Base-by-base conservation (phyloP, 2,888 invertebrate genomes). In the Microplitis manilae region DNA sequence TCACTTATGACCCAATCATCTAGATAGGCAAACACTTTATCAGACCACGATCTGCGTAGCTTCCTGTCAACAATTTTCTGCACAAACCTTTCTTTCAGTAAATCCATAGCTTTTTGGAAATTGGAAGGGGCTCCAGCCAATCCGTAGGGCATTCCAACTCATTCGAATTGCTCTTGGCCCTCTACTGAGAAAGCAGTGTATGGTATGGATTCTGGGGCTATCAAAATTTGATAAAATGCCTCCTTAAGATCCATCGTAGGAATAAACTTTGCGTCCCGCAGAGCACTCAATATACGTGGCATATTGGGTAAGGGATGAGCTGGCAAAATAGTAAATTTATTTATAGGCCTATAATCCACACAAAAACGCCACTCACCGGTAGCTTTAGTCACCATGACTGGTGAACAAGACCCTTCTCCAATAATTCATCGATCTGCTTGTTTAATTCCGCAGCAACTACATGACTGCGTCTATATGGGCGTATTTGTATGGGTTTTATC, bases 141-240 rank as follows among this genome's bases (percentile, higher is more conserved):
- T 6, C 75, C 64, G 39, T 68, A 75, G 1, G 70, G 75, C 75
- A 75, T 75, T 69, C 75, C n/a, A 0, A 38, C 1, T 30, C 1
- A 20, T 20, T 20, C 1, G 20, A 20, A 20, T 20, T 20, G 20
- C 1, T 1, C 20, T 20, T 1, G 17, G 1, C 69, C 75, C 62
- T 75, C 75, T 9, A 75, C 75, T 5, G 67, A 17, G 17, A 77
- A 69, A 7, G 74, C 77, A 6, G 75, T 75, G 39, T 65, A 69
- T 41, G n/a, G 59, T n/a, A 15, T 38, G 15, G 74, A 69, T 20
- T 70, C 69, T n/a, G 9, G 1, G 6, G 68, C 38, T 74, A 77
- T 77, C 2, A 68, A 74, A 13, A 77, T 69, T 40, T 76, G 71
- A n/a, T 76, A 72, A 13, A 77, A 77, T n/a, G 77, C 77, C 20